Base-by-base conservation (phyloP, 2,113 vertebrate genomes). In the Meles meles region DNA sequence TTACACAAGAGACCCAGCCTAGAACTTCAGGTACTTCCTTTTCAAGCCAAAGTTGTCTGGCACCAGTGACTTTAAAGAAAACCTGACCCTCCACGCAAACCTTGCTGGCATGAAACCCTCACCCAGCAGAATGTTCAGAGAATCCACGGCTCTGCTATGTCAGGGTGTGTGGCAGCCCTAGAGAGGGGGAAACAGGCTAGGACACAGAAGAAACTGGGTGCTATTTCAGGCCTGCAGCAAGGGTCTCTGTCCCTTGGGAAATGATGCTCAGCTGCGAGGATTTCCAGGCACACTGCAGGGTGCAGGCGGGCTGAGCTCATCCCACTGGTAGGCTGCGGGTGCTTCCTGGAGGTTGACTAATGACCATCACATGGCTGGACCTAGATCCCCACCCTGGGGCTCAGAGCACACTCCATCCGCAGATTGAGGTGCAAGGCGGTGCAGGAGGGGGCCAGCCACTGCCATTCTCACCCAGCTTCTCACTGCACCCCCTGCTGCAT, bases 371-470 rank as follows among this genome's bases (percentile, higher is more conserved):
- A 69, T 92, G 90, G 79, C 81, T 96, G 84, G 93, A 94, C 84
- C 96, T 71, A 88, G 84, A 85, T 95, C 61, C 25, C 84, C 52
- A 29, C 81, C 94, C 63, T 87, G 72, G 97, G 44, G 27, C 23
- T 96, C 90, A 69, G 29, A 96, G 79, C 81, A 90, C 80, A 74
- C 92, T 97, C 95, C 96, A 96, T 81, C 92, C 89, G 12, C 67
- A 74, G 55, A 71, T 72, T 90, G 81, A 84, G 77, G 86, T 63
- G 31, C 81, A 69, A 83, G 90, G 80, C 10, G 3, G 47, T 82
- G 80, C 90, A 71, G 84, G 39, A 86, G 83, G 34, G 65, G 21
- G 27, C 49, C 23, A 13, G 37, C 55, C n/a, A 39, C n/a, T n/a
- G 12, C 0, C 1, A 11, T 49, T 61, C 49, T 59, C 49, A 49